Evolutionary conservation across 2,888 invertebrate genomes (phyloP).

Genomic region (Amaurobius ferox): DNA sequence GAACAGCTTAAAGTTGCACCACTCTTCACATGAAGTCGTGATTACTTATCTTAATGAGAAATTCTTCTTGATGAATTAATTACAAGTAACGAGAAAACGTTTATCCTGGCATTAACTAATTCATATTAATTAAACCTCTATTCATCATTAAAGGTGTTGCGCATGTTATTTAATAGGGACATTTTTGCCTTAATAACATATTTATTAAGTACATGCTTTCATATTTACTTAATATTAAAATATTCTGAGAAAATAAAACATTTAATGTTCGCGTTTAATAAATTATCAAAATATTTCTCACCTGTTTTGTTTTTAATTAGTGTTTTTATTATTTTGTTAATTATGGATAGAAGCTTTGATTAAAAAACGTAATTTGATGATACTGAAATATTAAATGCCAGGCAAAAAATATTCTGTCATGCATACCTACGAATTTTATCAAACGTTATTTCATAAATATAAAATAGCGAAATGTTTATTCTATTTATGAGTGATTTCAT

Average conservation of each 20-base stretch:
- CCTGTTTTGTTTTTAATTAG: neutral
- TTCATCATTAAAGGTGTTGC: neutral
- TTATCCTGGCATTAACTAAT: neutral
- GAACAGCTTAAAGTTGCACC: too few relatives aligned
- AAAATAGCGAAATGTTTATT: too few relatives aligned
- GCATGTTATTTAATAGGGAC: neutral
- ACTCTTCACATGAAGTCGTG: neutral
- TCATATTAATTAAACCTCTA: neutral
- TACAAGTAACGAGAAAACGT: neutral
- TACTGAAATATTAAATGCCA: neutral
- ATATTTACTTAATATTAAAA: neutral
- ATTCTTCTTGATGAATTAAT: slow-evolving; percentile 9
- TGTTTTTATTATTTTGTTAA: neutral
- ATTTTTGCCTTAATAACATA: neutral
- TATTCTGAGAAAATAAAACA: neutral
- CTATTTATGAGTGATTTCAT: too few relatives aligned
- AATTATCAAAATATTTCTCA: neutral
- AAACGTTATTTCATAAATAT: too few relatives aligned
- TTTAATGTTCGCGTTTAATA: neutral
- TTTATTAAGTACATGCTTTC: neutral
- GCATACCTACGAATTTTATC: too few relatives aligned
- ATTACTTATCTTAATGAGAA: slow-evolving; percentile 13
- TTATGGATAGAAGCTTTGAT: neutral
- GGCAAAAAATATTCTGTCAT: too few relatives aligned
- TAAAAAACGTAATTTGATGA: neutral